Evolutionary conservation across 2,113 vertebrate species (phyloP), one percentile per base, ranked within the genome.

Genomic region (Plestiodon gilberti): DNA sequence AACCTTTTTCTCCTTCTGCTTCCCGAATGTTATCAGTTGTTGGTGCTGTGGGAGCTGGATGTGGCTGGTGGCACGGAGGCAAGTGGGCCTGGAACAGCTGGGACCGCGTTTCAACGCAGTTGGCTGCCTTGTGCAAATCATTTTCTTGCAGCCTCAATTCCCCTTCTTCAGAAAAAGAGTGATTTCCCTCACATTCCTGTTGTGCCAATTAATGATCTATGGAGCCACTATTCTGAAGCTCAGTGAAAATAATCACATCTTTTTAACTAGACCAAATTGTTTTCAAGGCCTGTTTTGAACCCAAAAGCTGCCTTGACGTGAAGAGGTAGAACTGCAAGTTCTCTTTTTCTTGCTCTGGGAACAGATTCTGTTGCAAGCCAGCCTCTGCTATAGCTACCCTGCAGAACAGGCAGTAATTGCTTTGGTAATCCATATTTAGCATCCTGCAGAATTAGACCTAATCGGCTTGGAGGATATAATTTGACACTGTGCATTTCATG

Each of bases 351-450:
- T 5, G 33, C 77, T 79, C 13, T 25, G 3, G 57, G 55, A 67
- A 80, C 71, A 73, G 14, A n/a, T 73, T 86, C 69, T 28, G 13
- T 30, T 7, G 48, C 84, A 43, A 43, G 65, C 55, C 18, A 71
- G 65, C 38, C 35, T 79, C 23, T 43, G 71, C 59, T 30, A 22
- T 8, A 43, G 82, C 76, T 86, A 89, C 90, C 92, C 90, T 93
- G 87, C 92, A 84, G 90, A 91, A 93, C 90, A 93, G 52, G 91
- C 89, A 82, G 93, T 94, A 94, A 94, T 94, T 93, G 92, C 90
- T 93, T 89, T 94, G 87, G 89, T 92, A 95, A 94, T 95, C 93
- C 90, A 89, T 94, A 91, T 95, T 95, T 94, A 94, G 90, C 83
- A 91, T 93, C 90, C 93, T 73, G 79, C 87, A 92, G 88, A 91